Evolutionary conservation across 2,888 invertebrate genomes (phyloP), one percentile per base, ranked within the genome.

Genomic region (Ptilodon capucinus): DNA sequence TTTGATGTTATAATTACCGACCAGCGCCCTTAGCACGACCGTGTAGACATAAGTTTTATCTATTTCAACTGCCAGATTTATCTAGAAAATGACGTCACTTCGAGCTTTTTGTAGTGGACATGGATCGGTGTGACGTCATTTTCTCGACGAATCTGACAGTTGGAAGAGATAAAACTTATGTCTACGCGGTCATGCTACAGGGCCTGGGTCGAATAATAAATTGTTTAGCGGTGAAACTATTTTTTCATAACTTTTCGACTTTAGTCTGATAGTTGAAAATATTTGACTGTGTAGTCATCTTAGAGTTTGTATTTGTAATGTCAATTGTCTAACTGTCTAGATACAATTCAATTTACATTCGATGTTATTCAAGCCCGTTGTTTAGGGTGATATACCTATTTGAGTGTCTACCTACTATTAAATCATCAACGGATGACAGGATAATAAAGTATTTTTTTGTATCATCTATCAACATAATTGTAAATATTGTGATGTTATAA

Each of bases 1-100:
- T 52, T 66, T 52, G 50, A 50, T 57, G 61, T 64, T 58, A 56
- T 57, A 48, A n/a, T n/a, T n/a, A n/a, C n/a, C n/a, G n/a, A n/a
- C n/a, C n/a, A n/a, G n/a, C n/a, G n/a, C n/a, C n/a, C n/a, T n/a
- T n/a, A n/a, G n/a, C n/a, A n/a, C n/a, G n/a, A n/a, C n/a, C n/a
- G n/a, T n/a, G n/a, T n/a, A n/a, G n/a, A n/a, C n/a, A n/a, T n/a
- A n/a, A n/a, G n/a, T n/a, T n/a, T n/a, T n/a, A n/a, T n/a, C n/a
- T n/a, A n/a, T n/a, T n/a, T n/a, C n/a, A n/a, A n/a, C n/a, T n/a
- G n/a, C n/a, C n/a, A n/a, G n/a, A n/a, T n/a, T n/a, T n/a, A n/a
- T n/a, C n/a, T n/a, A n/a, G n/a, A n/a, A n/a, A n/a, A n/a, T n/a
- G n/a, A n/a, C n/a, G n/a, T n/a, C n/a, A n/a, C n/a, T n/a, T n/a